phyloP scores from a whole-genome alignment of 2,113 vertebrate species.

The Ascaphus truei region DNA sequence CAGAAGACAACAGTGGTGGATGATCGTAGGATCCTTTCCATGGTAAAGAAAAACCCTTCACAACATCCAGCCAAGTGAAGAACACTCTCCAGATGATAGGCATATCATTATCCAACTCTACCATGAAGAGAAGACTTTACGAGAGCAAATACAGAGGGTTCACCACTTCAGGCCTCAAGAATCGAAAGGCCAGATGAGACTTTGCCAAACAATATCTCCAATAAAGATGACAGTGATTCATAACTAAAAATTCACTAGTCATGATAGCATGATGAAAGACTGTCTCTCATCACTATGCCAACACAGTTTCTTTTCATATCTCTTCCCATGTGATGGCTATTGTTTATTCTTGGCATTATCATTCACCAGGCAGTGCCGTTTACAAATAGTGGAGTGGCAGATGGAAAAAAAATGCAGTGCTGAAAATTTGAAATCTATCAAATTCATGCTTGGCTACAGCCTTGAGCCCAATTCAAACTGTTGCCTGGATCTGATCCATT shows the following conservation, averaged over 20 bases:
- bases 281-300: constrained; percentile 1
- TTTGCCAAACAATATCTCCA: too few relatives aligned
- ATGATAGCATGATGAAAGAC: constrained; percentile 15
- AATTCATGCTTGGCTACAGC: background rate
- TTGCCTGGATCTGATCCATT: background rate
- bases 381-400: constrained; percentile 14
- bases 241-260: background rate
- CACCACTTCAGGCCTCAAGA: too few relatives aligned
- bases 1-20: too few relatives aligned
- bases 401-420: background rate
- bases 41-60: too few relatives aligned
- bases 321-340: constrained; percentile 11
- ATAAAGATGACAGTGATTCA: background rate
- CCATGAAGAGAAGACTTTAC: too few relatives aligned
- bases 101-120: too few relatives aligned
- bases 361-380: background rate
- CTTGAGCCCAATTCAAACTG: background rate
- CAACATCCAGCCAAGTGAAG: too few relatives aligned
- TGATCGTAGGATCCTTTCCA: too few relatives aligned
- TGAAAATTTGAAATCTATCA: background rate
- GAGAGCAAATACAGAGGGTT: too few relatives aligned
- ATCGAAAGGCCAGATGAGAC: too few relatives aligned
- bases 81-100: too few relatives aligned
- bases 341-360: constrained; percentile 21
- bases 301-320: background rate